These are phyloP conservation scores for Eira barbara DNA, from an alignment of 2,113 vertebrate species.

Conservation along the genomic window DNA sequence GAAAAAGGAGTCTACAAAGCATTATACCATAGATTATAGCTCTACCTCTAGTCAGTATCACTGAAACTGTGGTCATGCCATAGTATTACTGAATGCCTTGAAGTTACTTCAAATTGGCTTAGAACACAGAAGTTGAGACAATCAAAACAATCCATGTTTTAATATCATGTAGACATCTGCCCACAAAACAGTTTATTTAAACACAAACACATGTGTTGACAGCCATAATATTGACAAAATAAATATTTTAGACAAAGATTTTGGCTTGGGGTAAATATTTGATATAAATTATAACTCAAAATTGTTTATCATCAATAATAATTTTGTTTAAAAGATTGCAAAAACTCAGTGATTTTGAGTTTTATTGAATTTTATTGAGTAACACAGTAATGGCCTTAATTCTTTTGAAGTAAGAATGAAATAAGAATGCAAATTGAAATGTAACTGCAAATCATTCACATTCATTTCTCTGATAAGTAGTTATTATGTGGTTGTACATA, in stretches of 20 bases:
- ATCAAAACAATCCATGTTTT: neutral
- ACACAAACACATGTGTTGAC: neutral
- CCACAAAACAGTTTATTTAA: conserved; percentile 5
- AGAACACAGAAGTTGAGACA: neutral
- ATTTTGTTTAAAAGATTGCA: neutral
- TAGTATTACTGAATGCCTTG: neutral
- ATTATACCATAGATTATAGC: neutral
- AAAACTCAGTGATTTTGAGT: neutral
- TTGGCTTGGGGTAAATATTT: neutral
- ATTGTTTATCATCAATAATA: neutral
- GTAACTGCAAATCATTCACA: neutral
- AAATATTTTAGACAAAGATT: neutral
- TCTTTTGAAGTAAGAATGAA: neutral
- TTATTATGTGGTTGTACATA: neutral
- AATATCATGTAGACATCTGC: neutral
- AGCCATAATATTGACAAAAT: conserved; percentile 5
- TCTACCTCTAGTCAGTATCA: neutral
- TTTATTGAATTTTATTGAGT: neutral
- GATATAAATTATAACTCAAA: neutral
- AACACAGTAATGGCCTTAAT: neutral
- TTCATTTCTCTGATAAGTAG: neutral
- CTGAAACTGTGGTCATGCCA: neutral
- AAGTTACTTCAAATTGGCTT: neutral
- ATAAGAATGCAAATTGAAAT: neutral
- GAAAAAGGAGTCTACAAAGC: neutral